These are phyloP conservation scores for Sceliomorpha sp. DNA, from an alignment of 2,888 invertebrate genomes.

Conservation along the genomic window DNA sequence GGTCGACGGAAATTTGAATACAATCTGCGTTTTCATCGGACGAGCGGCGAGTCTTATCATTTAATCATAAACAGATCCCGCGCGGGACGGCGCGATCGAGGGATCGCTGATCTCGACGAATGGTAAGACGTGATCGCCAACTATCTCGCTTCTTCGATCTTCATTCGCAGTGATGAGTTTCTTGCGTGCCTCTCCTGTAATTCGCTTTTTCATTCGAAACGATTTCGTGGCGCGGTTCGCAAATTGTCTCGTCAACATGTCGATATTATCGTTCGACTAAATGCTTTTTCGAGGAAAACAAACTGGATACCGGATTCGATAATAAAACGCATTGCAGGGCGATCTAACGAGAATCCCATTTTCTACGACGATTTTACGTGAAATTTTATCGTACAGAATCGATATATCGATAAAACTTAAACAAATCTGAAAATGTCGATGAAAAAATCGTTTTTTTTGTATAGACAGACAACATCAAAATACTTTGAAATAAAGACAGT, in stretches of 20 bases:
- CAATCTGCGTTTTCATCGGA: neutral
- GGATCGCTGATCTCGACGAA: constrained; percentile 6
- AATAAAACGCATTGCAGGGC: neutral
- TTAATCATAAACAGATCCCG: constrained; percentile 3
- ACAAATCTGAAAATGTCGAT: no score
- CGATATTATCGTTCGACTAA: constrained; percentile 20
- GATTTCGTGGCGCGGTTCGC: constrained; percentile 25
- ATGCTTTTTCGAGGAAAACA: neutral
- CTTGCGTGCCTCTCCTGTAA: constrained; percentile 24
- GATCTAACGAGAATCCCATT: no score
- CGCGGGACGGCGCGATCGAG: constrained; percentile 10
- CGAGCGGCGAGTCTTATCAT: constrained; percentile 13
- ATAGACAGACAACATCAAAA: no score
- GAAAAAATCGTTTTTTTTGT: no score
- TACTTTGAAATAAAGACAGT: no score
- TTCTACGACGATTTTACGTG: no score
- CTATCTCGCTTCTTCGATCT: constrained; percentile 28
- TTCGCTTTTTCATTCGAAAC: constrained; percentile 26
- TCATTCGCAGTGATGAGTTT: constrained; percentile 23
- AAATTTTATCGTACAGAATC: no score
- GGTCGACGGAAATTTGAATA: no score
- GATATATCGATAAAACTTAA: no score
- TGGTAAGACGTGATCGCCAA: constrained; percentile 7
- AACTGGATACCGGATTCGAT: neutral
- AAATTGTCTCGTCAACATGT: constrained; percentile 37